phyloP scores from a whole-genome alignment of 2,888 invertebrate genomes.

The Dolomedes plantarius region DNA sequence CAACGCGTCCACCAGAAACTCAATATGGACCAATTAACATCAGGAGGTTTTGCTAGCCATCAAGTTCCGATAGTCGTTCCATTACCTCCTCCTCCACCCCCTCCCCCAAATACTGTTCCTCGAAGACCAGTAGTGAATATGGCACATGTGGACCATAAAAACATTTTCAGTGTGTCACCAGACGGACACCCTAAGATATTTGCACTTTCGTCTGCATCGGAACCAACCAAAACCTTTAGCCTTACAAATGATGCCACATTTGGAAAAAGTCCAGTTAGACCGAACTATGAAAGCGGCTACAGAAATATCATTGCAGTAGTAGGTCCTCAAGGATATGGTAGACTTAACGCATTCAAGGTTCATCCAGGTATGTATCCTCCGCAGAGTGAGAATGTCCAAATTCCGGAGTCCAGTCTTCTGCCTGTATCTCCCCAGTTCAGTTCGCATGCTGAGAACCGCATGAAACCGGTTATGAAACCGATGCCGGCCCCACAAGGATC shows the following conservation, averaged over 20 bases:
- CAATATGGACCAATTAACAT: background rate
- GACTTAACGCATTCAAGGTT: conserved; percentile 19
- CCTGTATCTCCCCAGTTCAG: conserved; percentile 17
- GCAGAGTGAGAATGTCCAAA: conserved; percentile 23
- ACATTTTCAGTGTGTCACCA: conserved; percentile 22
- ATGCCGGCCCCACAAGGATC: conserved; percentile 41
- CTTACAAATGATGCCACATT: conserved; percentile 18
- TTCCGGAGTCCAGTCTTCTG: conserved; percentile 34
- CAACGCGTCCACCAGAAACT: conserved; percentile 32
- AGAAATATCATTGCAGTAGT: background rate
- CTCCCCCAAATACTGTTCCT: conserved; percentile 8
- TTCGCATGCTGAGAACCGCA: background rate
- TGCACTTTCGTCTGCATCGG: conserved; percentile 4
- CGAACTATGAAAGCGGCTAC: background rate
- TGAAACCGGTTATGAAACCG: conserved; percentile 44
- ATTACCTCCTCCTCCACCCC: conserved; percentile 45
- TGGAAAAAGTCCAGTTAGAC: background rate
- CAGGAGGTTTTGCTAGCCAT: conserved; percentile 19
- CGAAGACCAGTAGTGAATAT: conserved; percentile 39
- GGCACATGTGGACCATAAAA: background rate
- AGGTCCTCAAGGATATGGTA: no score
- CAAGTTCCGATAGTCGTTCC: conserved; percentile 30
- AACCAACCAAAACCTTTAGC: conserved; percentile 38
- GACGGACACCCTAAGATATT: conserved; percentile 20
- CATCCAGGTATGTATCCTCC: conserved; percentile 49